Evolutionary conservation across 2,888 invertebrate genomes (phyloP).

Genomic region (Neoascia interrupta): DNA sequence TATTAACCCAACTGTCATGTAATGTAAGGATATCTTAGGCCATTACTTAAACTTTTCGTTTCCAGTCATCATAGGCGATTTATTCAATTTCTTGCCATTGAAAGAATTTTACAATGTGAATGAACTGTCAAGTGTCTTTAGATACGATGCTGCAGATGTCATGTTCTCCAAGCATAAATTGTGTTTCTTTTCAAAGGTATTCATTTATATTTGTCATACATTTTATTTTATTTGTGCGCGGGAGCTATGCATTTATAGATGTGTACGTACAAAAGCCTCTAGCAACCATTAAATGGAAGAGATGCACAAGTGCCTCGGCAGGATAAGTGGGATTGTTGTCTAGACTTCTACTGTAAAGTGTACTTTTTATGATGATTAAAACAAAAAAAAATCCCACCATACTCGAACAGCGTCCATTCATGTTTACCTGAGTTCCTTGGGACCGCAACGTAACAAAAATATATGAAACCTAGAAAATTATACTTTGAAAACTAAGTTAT

Average conservation of each 20-base stretch:
- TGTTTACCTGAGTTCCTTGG: no score
- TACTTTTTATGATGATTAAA: constrained; percentile 25
- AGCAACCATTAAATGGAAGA: constrained; percentile 30
- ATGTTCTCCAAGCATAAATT: constrained; percentile 26
- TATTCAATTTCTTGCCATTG: constrained; percentile 9
- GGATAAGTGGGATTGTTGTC: constrained; percentile 60
- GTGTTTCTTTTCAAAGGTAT: constrained; percentile 34
- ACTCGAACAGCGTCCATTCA: no score
- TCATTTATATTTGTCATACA: constrained; percentile 40
- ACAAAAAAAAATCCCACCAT: constrained; percentile 34
- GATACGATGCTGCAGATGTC: constrained; percentile 16
- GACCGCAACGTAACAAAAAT: no score
- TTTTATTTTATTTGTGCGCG: constrained; percentile 23
- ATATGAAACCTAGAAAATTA: no score
- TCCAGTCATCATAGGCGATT: background rate
- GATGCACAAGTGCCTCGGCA: constrained; percentile 29
- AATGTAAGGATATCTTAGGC: background rate
- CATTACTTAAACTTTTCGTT: background rate
- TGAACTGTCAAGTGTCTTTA: constrained; percentile 38
- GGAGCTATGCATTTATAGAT: no score
- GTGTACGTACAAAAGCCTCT: constrained; percentile 19
- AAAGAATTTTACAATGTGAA: constrained; percentile 38
- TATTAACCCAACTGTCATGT: background rate
- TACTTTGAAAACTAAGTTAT: no score
- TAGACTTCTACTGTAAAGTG: constrained; percentile 43